Conservation (phyloP, 2,113 vertebrate species). For the Muntiacus muntjak region DNA sequence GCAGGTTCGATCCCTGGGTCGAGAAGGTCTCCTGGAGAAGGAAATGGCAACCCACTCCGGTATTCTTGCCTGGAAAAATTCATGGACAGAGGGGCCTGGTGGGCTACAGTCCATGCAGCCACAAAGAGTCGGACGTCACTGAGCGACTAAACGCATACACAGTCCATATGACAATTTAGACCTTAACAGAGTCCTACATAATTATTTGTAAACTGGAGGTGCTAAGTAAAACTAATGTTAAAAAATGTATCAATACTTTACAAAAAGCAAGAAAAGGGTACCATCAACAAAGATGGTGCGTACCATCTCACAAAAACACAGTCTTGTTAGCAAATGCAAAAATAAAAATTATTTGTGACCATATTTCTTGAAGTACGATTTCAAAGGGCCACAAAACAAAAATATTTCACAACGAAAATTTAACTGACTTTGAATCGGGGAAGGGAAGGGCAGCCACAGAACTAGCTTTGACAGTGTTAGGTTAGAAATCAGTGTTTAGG, state of each 20-base stretch:
- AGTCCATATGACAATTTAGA: neutral
- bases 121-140: neutral
- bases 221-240: neutral
- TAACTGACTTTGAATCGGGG: neutral
- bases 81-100: neutral
- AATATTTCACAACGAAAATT: conserved; percentile 25
- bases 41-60: neutral
- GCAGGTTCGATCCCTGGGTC: neutral
- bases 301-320: neutral
- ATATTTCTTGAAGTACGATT: neutral
- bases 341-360: neutral
- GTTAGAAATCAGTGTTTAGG: neutral
- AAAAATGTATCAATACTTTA: neutral
- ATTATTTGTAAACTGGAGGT: neutral
- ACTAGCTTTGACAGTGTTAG: neutral
- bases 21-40: neutral
- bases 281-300: neutral
- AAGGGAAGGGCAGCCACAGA: neutral
- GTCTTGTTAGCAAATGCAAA: conserved; percentile 10
- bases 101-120: neutral
- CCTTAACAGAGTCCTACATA: neutral
- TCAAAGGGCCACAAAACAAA: neutral
- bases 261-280: neutral
- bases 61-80: neutral
- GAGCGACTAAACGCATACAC: neutral